These are phyloP conservation scores for Tyto alba DNA, from an alignment of 2,113 vertebrate species.

Conservation along the genomic window DNA sequence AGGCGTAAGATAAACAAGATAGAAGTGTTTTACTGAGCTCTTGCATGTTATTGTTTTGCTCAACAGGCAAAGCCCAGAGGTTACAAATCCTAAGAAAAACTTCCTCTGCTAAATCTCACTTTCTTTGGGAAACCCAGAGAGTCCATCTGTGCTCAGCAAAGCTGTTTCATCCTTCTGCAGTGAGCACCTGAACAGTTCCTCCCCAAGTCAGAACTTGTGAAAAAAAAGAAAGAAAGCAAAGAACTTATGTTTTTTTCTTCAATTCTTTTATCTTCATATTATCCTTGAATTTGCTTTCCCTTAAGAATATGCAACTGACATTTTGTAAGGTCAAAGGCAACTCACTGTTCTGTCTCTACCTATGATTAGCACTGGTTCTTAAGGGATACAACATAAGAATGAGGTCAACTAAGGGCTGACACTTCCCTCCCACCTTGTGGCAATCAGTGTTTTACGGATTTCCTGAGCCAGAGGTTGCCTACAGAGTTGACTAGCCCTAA, in stretches of 20 bases:
- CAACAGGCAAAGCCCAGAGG: background rate
- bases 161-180: background rate
- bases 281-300: background rate
- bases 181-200: background rate
- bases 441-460: background rate
- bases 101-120: background rate
- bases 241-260: background rate
- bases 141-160: background rate
- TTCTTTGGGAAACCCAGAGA: background rate
- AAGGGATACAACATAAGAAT: background rate
- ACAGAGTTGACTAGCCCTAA: background rate
- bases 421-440: background rate
- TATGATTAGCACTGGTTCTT: background rate
- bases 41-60: background rate
- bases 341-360: background rate
- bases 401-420: background rate
- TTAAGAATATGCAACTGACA: background rate
- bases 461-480: background rate
- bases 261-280: background rate
- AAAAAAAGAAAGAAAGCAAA: background rate
- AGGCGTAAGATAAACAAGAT: background rate
- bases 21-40: background rate
- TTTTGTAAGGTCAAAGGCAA: background rate
- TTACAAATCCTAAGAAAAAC: background rate
- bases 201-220: background rate